These are phyloP conservation scores for Ascaphus truei DNA, from an alignment of 2,113 vertebrate species.

Conservation along the genomic window DNA sequence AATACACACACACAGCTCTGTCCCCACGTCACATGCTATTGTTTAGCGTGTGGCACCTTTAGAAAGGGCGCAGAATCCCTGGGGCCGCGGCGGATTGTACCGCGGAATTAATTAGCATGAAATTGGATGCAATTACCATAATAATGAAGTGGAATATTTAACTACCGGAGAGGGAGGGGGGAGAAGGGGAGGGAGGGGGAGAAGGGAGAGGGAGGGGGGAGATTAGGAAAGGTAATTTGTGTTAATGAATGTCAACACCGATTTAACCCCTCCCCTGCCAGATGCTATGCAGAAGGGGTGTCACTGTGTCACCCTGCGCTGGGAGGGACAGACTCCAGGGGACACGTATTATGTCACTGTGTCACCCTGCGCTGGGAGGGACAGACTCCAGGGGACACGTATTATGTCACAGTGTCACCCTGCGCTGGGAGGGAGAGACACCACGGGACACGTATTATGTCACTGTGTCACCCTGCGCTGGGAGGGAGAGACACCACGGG, in stretches of 20 bases:
- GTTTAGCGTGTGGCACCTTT: conserved; percentile 13
- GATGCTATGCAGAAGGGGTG: no score
- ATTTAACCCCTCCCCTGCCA: conserved; percentile 22
- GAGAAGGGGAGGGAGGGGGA: neutral
- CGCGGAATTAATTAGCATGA: conserved; percentile 34
- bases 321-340: no score
- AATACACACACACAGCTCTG: neutral
- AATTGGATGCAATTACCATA: conserved; percentile 38
- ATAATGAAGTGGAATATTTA: conserved; percentile 38
- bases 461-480: no score
- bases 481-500: no score
- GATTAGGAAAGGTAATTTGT: conserved; percentile 28
- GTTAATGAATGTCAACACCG: conserved; percentile 31
- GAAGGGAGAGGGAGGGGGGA: neutral
- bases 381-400: no score
- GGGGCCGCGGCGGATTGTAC: conserved; percentile 27
- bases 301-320: no score
- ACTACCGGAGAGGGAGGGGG: conserved; percentile 32
- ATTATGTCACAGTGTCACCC: no score
- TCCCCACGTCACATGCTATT: neutral
- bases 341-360: no score
- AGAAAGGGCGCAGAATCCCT: conserved; percentile 21
- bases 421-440: no score
- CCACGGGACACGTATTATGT: no score
- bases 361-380: no score